Evolutionary conservation across 2,797 vertebrate species (phyloP).

Genomic region (Leuciscus waleckii): DNA sequence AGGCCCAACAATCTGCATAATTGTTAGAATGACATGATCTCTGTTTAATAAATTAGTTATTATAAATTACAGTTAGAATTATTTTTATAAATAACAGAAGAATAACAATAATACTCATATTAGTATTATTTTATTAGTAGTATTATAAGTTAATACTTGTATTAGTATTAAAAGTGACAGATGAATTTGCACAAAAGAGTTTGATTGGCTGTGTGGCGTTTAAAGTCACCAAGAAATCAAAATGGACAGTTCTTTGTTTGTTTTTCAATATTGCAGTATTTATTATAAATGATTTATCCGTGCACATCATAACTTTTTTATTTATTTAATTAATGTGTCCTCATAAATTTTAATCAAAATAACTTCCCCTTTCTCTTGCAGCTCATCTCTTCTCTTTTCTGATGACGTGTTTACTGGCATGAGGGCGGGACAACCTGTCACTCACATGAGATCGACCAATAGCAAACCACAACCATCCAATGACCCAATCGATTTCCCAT

Average conservation of each 20-base stretch:
- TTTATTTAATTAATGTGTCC: too few relatives aligned
- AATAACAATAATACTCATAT: not conserved
- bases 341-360: not conserved
- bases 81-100: not conserved
- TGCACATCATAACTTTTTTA: not conserved
- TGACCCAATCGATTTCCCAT: not conserved
- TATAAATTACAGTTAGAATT: not conserved
- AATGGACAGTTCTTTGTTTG: not conserved
- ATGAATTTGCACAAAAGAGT: not conserved
- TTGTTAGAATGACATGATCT: not conserved
- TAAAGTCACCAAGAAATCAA: not conserved
- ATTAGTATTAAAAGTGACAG: not conserved
- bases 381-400: not conserved
- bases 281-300: not conserved
- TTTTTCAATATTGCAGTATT: not conserved
- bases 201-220: not conserved
- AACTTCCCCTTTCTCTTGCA: not conserved
- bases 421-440: not conserved
- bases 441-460: not conserved
- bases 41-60: not conserved
- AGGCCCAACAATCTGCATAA: not conserved
- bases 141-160: not conserved
- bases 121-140: not conserved
- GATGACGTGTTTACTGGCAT: not conserved
- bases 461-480: not conserved